Evolutionary conservation across 2,888 invertebrate genomes (phyloP).

Genomic region (Leptinotarsa peninsularis): DNA sequence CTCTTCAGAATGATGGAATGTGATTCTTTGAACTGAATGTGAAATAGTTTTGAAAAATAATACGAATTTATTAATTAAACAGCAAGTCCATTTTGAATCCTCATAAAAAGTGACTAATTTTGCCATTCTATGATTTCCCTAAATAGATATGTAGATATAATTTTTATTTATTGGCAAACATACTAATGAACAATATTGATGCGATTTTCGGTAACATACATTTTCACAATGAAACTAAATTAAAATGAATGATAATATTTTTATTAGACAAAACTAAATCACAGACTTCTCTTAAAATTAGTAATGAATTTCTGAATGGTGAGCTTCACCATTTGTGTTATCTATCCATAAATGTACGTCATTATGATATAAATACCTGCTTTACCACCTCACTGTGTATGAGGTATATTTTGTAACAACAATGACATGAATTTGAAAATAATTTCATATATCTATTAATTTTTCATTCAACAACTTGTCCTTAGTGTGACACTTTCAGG

Average conservation of each 20-base stretch:
- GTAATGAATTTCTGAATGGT: neutral
- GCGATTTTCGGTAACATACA: neutral
- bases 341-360: neutral
- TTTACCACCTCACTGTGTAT: neutral
- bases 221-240: neutral
- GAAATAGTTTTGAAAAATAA: too few relatives aligned
- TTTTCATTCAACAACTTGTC: conserved; percentile 48
- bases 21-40: too few relatives aligned
- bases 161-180: too few relatives aligned
- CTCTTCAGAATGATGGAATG: too few relatives aligned
- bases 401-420: neutral
- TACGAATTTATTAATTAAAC: too few relatives aligned
- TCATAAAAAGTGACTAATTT: too few relatives aligned
- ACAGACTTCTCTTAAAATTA: conserved; percentile 1
- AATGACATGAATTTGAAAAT: neutral
- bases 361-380: neutral
- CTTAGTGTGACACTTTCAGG: conserved; percentile 50
- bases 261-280: neutral
- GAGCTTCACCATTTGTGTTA: neutral
- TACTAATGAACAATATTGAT: too few relatives aligned
- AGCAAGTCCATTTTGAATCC: too few relatives aligned
- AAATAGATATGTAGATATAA: too few relatives aligned
- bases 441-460: neutral
- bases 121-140: too few relatives aligned
- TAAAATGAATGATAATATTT: neutral